Base-by-base conservation (phyloP, 2,797 vertebrate genomes). In the Sciurus vulgaris region DNA sequence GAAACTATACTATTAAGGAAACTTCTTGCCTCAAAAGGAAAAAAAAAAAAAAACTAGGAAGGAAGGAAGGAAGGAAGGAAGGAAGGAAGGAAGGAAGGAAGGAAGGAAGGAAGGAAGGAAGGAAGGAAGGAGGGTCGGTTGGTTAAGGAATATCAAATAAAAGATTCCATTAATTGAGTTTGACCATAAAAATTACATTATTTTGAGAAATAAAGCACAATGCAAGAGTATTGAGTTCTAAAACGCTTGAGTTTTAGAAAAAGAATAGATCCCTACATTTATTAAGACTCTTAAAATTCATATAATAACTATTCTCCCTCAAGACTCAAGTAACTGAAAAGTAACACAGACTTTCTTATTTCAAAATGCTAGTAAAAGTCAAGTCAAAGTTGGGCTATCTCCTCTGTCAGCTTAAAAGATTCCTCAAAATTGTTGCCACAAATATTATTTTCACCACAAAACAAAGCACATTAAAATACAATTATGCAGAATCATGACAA, bases 1-100 rank as follows among this genome's bases (percentile, higher is more conserved):
- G 97, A 98, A 98, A 98, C 97, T 98, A 98, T 96, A 98, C 95
- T 98, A 90, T 86, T 94, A 97, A 98, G 97, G 98, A 98, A 98
- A 98, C 92, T 84, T 76, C 2, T 95, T 98, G 98, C 96, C 97
- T 98, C 97, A 97, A 96, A 94, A 94, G 44, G 89, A 92, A 84
- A 93, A 51, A 93, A 12, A 69, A 63, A 28, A 3, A 38, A 4
- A 13, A 78, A 87, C 67, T 17, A 22, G 28, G 15, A 30, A 28
- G n/a, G 26, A 12, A 33, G 24, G 5, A 7, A 12, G 24, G 10
- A 38, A 56, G n/a, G 17, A 33, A 3, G 5, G n/a, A 17, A 35
- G 18, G 17, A 7, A 49, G 18, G 22, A 15, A 30, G 49, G 44
- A 49, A 41, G 69, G 38, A n/a, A 22, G 28, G 15, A 30, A 28